Evolutionary conservation across 2,113 vertebrate species (phyloP), one percentile per base, ranked within the genome.

Genomic region (Serilophus lunatus): DNA sequence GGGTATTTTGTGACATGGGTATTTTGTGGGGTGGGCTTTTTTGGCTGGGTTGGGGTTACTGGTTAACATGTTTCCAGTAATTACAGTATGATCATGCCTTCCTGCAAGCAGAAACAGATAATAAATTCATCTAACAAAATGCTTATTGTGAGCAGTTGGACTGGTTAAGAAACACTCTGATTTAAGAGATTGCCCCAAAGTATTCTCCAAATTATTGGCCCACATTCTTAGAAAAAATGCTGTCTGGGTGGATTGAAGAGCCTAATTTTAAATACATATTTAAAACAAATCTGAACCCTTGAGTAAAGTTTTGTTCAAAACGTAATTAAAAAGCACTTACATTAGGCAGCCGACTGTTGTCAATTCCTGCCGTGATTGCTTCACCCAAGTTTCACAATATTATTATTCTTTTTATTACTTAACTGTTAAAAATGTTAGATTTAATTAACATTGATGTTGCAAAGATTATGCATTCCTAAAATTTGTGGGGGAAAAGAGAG

Each of bases 321-420:
- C 61, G 92, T 95, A 96, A 96, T 97, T 97, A 96, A 96, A 96
- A 96, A 96, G 57, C 88, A 93, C 82, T 95, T 94, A 88, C 6
- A 56, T 50, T 90, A 91, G 72, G 57, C 88, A 71, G 69, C 54
- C 88, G 49, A 38, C 60, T 92, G 72, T 88, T 97, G 92, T 93
- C 92, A 82, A 26, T 90, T 88, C 65, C 72, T 90, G 53, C 49
- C 13, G 2, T 65, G 80, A 90, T 96, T 96, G 88, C 93, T 95
- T 94, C 96, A 93, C 76, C 64, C 82, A 69, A 64, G 80, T 97
- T 96, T 94, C 95, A 90, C 86, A 93, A 83, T 88, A n/a, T 94
- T 93, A 50, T 83, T 96, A 88, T 92, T 96, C 72, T 90, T 95
- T 90, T 92, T 83, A 88, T 90, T 93, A 81, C 68, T 94, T 82